These are phyloP conservation scores for Ciconia nigra DNA, from an alignment of 2,797 vertebrate genomes.

Conservation along the genomic window DNA sequence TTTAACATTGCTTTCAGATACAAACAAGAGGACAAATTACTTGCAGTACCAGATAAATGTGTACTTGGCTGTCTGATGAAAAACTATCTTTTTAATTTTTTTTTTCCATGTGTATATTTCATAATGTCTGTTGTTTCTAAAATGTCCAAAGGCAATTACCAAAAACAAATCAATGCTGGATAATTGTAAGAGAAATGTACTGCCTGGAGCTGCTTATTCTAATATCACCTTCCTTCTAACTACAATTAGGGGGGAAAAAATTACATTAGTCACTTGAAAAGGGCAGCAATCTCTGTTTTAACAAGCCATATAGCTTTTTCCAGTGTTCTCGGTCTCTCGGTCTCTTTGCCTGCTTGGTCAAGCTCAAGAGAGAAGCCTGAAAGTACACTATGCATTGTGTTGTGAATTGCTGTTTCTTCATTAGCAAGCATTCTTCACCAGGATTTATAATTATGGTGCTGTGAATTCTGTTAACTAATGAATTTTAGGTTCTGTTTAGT, in stretches of 20 bases:
- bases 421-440: background rate
- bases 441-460: background rate
- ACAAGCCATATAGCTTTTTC: background rate
- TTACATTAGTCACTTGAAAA: background rate
- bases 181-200: background rate
- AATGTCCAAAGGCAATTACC: background rate
- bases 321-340: background rate
- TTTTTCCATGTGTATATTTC: background rate
- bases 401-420: background rate
- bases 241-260: background rate
- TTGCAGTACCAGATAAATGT: background rate
- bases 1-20: background rate
- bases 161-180: background rate
- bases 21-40: background rate
- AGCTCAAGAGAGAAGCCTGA: background rate
- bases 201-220: background rate
- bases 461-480: background rate
- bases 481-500: background rate
- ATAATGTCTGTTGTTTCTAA: background rate
- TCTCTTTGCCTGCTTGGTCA: background rate
- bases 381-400: background rate
- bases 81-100: background rate
- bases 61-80: background rate
- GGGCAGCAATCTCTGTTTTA: background rate
- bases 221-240: background rate